Conservation (phyloP, 2,797 vertebrate species). For the Vultur gryphus region DNA sequence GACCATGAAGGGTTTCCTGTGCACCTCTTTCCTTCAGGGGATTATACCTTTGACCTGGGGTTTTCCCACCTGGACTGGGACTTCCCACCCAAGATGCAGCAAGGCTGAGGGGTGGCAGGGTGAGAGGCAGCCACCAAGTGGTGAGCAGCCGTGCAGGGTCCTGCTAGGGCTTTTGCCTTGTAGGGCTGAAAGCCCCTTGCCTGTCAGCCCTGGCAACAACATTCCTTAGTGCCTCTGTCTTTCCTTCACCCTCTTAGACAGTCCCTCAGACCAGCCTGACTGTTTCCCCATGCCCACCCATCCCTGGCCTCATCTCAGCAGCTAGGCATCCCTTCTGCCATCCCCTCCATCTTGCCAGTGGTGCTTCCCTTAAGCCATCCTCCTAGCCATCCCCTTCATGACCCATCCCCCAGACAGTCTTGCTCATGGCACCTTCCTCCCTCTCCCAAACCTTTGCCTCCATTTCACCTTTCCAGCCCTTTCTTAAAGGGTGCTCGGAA, state of each 20-base stretch:
- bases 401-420: background rate
- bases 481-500: background rate
- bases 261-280: background rate
- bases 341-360: background rate
- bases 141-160: background rate
- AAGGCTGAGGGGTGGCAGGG: background rate
- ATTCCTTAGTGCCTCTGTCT: background rate
- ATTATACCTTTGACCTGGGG: background rate
- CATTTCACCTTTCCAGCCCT: background rate
- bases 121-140: too few species aligned
- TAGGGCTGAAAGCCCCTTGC: background rate
- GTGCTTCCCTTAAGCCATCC: background rate
- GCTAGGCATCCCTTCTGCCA: background rate
- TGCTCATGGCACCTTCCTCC: background rate
- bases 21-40: background rate
- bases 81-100: background rate
- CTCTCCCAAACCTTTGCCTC: background rate
- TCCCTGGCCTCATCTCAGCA: background rate
- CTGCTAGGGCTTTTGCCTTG: background rate
- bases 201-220: background rate
- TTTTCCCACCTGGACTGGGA: background rate
- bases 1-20: background rate
- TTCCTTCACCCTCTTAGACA: background rate
- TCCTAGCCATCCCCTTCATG: background rate
- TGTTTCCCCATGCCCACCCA: background rate